Evolutionary conservation across 2,888 invertebrate genomes (phyloP).

Genomic region (Phrixothrix hirtus): DNA sequence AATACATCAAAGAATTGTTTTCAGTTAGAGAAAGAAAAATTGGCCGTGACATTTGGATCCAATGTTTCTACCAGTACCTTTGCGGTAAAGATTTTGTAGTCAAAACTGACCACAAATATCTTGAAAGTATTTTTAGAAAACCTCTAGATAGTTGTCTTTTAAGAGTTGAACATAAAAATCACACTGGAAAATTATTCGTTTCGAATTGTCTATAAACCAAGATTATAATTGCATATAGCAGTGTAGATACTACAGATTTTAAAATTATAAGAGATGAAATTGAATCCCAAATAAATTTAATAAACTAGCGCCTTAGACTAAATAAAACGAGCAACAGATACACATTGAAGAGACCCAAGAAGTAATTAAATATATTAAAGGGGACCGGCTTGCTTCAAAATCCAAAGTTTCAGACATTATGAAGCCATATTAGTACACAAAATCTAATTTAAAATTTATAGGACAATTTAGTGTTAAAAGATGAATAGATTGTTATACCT

Average conservation of each 20-base stretch:
- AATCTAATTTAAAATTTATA: too few species aligned
- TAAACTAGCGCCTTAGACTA: too few species aligned
- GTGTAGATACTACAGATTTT: neutral
- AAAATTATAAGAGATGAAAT: neutral
- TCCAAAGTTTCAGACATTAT: too few species aligned
- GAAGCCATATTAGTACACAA: too few species aligned
- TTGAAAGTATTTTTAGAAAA: neutral
- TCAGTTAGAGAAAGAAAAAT: constrained; percentile 48
- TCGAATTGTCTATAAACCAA: neutral
- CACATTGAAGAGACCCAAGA: too few species aligned
- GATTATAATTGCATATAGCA: neutral
- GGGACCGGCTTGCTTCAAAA: too few species aligned
- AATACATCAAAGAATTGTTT: constrained; percentile 36
- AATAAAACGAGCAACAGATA: too few species aligned
- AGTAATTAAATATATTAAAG: too few species aligned
- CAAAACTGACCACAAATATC: constrained; percentile 1
- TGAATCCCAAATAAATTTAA: neutral
- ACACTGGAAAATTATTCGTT: neutral
- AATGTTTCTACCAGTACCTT: constrained; percentile 5
- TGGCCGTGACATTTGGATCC: constrained; percentile 39
- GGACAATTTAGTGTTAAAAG: too few species aligned
- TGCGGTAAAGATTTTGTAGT: too few species aligned
- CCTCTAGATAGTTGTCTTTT: neutral
- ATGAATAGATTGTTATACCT: too few species aligned
- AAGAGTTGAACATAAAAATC: neutral